phyloP scores from a whole-genome alignment of 2,113 vertebrate genomes.

The Aegotheles bennettii region DNA sequence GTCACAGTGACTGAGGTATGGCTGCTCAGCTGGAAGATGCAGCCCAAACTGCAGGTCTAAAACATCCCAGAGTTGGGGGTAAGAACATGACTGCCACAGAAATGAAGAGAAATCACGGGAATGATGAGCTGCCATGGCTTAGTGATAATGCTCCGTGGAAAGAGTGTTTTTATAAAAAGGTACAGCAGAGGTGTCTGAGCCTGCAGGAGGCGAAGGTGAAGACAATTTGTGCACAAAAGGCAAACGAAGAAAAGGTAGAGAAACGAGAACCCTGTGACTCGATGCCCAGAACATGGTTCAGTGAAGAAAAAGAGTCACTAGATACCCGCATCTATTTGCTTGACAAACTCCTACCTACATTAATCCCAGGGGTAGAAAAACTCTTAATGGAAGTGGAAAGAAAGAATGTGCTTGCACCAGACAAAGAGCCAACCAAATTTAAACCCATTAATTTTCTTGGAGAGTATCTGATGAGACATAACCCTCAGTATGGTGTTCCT shows the following conservation, averaged over 20 bases:
- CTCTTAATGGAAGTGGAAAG: constrained; percentile 71
- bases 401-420: constrained; percentile 56
- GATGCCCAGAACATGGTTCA: constrained; percentile 73
- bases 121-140: background rate
- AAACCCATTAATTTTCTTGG: constrained; percentile 72
- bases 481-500: constrained; percentile 44
- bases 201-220: constrained; percentile 62
- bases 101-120: background rate
- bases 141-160: constrained; percentile 36
- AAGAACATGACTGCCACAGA: background rate
- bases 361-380: constrained; percentile 71
- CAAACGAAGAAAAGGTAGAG: constrained; percentile 33
- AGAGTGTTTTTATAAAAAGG: constrained; percentile 51
- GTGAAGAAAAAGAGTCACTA: constrained; percentile 41
- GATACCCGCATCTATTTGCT: constrained; percentile 68
- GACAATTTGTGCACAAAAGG: constrained; percentile 21
- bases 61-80: background rate
- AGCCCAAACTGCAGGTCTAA: background rate
- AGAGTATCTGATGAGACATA: constrained; percentile 79
- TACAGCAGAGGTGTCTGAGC: constrained; percentile 63
- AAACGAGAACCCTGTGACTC: constrained; percentile 45
- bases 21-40: background rate
- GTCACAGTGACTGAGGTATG: constrained; percentile 1
- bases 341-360: constrained; percentile 77
- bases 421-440: constrained; percentile 42